A percentile compares a stretch with the other conserved stretches of the same genome.
phyloP scores from a whole-genome alignment of 2,888 invertebrate genomes.

The Heliconius sara region DNA sequence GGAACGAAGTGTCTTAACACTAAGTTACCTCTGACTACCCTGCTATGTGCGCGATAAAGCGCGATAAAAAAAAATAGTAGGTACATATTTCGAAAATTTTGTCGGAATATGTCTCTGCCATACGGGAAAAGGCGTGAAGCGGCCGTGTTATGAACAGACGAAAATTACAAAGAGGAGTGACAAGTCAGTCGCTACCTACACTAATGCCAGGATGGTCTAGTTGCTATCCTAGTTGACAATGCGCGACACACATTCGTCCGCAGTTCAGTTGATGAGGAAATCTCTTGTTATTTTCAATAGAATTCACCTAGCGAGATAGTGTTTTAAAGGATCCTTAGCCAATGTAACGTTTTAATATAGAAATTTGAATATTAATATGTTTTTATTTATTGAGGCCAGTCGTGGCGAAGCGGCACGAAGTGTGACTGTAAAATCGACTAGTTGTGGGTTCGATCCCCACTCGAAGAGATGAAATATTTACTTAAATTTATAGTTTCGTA shows the following conservation, averaged over 20 bases:
- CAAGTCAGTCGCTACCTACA: constrained; percentile 15
- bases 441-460: too few species aligned
- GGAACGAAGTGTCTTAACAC: too few species aligned
- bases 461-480: too few species aligned
- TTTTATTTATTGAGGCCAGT: neutral
- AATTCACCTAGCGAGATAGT: constrained; percentile 29
- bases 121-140: neutral
- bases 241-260: constrained; percentile 47
- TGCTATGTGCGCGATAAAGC: too few species aligned
- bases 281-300: constrained; percentile 49
- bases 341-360: neutral
- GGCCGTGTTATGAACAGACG: neutral
- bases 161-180: neutral
- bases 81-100: neutral
- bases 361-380: neutral
- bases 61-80: too few species aligned
- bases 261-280: constrained; percentile 57
- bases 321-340: constrained; percentile 2
- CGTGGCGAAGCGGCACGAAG: too few species aligned
- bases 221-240: constrained; percentile 36
- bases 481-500: too few species aligned
- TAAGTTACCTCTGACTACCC: too few species aligned
- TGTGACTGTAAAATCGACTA: too few species aligned
- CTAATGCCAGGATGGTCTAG: constrained; percentile 24
- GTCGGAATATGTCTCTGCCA: neutral